Evolutionary conservation across 2,797 vertebrate species (phyloP), one percentile per base, ranked within the genome.

Genomic region (Chrysolophus pictus): DNA sequence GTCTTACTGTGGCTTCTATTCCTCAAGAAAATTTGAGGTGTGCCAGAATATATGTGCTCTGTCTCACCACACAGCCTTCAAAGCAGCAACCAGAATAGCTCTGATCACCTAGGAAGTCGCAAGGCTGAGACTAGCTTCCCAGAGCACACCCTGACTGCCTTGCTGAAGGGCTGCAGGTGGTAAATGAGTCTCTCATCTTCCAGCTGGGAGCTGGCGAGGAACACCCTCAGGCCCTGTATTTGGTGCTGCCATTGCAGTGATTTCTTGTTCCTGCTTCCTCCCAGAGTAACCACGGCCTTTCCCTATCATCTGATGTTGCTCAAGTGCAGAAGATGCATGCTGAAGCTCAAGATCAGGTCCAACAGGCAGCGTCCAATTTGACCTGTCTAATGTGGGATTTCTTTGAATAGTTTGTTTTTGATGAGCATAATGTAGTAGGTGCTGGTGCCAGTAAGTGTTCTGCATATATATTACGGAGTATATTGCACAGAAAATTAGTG

Each of bases 121-220:
- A 14, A 65, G 64, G 17, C 1, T 7, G 55, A 59, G n/a, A 41
- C 46, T 44, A 81, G 12, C 42, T 82, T 86, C n/a, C 44, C 68
- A 49, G n/a, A 14, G 18, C 18, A 2, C 17, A 18, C 17, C 60
- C 63, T 0, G 0, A 46, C 41, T 12, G 3, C 55, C 46, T 88
- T 79, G 83, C 84, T 56, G 39, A 62, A 93, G 85, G 85, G 85
- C 73, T 83, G n/a, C 55, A 53, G 59, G 35, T 77, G 64, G 71
- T 86, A 59, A 92, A 83, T 28, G 14, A 72, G 26, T 21, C 26
- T 46, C 56, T 79, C 55, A 56, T 72, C 64, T 90, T 64, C 77
- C 68, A 82, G 18, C 44, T 74, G 53, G 83, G 74, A 88, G 55
- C 49, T 82, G 73, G 85, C 76, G 14, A 37, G 70, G 33, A 51